A percentile compares a stretch with the other conserved stretches of the same genome.
Conservation (phyloP, 2,113 vertebrate genomes). For the Grus americana region DNA sequence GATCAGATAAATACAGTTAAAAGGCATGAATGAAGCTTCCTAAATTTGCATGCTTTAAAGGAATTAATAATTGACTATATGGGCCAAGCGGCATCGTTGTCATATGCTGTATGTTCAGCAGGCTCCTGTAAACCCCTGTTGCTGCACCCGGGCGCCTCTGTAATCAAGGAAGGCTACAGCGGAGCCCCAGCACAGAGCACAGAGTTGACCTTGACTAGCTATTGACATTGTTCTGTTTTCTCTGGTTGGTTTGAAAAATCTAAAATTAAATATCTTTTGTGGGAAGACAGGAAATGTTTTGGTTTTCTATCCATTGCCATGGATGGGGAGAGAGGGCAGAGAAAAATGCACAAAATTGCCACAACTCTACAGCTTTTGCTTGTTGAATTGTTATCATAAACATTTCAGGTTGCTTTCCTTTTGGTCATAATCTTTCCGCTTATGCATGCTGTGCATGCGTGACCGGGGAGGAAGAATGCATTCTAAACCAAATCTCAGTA, state of each 20-base stretch:
- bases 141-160: neutral
- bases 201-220: neutral
- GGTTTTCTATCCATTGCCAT: neutral
- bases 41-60: neutral
- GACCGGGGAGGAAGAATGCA: neutral
- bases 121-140: neutral
- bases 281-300: neutral
- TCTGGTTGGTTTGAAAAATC: neutral
- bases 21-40: neutral
- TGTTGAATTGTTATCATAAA: neutral
- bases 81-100: neutral
- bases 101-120: neutral
- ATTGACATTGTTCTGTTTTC: neutral
- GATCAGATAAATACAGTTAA: neutral
- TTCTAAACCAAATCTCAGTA: neutral
- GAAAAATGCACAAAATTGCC: neutral
- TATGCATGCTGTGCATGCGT: neutral
- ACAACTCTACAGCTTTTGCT: neutral
- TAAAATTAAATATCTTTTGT: neutral
- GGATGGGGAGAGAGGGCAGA: neutral
- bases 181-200: neutral
- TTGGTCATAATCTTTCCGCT: neutral
- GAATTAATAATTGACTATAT: neutral
- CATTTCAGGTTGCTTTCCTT: neutral
- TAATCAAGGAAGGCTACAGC: neutral